phyloP scores from a whole-genome alignment of 2,888 invertebrate genomes.

The Mallateleia sp. region DNA sequence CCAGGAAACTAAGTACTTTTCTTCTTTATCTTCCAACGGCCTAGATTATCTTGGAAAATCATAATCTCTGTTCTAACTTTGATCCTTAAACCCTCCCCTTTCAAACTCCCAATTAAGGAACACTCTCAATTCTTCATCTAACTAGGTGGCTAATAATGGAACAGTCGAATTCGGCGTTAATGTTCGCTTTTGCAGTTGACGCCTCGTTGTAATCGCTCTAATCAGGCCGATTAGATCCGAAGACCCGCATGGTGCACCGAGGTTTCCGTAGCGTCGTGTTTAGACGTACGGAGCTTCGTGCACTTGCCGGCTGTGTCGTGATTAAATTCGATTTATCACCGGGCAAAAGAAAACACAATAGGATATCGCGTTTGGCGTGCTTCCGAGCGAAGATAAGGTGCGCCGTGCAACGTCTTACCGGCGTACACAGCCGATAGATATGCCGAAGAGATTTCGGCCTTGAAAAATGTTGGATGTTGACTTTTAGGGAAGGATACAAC shows the following conservation, averaged over 20 bases:
- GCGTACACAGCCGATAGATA: background rate
- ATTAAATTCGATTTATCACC: slow-evolving; percentile 67
- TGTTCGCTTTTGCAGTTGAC: slow-evolving; percentile 74
- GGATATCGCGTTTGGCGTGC: slow-evolving; percentile 39
- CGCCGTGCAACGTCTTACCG: background rate
- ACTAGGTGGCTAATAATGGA: background rate
- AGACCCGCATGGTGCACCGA: slow-evolving; percentile 67
- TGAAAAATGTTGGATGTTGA: no score
- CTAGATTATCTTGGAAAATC: no score
- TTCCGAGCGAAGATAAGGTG: slow-evolving; percentile 27
- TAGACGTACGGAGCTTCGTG: slow-evolving; percentile 47
- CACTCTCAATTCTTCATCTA: background rate
- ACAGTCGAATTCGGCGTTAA: slow-evolving; percentile 34
- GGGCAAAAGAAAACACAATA: slow-evolving; percentile 32
- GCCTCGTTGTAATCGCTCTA: slow-evolving; percentile 85
- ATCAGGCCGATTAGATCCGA: slow-evolving; percentile 72
- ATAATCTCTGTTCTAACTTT: no score
- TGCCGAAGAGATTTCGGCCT: background rate
- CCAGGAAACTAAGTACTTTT: no score
- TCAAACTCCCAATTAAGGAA: no score
- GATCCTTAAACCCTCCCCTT: no score
- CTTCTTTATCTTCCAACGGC: no score
- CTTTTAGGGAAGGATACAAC: slow-evolving; percentile 94
- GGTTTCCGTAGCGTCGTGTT: slow-evolving; percentile 69
- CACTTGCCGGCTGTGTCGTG: slow-evolving; percentile 33